Evolutionary conservation across 2,113 vertebrate genomes (phyloP).

Genomic region (Microtus richardsoni): DNA sequence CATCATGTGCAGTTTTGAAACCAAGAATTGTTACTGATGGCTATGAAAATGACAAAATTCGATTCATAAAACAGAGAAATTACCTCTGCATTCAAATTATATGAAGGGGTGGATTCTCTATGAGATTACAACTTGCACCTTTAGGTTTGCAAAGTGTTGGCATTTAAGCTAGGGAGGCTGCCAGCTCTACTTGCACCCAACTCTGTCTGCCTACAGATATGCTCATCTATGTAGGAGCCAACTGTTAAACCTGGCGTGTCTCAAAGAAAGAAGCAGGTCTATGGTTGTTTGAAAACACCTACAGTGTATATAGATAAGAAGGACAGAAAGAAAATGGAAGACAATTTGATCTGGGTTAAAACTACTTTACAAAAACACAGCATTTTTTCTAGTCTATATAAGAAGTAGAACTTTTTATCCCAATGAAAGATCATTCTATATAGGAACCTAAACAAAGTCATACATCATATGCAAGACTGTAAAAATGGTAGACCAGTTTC

Average conservation of each 20-base stretch:
- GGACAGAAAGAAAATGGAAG: neutral
- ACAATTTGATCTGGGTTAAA: neutral
- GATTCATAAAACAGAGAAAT: constrained; percentile 53
- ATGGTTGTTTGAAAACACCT: neutral
- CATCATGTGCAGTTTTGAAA: constrained; percentile 13
- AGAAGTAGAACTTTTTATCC: constrained; percentile 4
- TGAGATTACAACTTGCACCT: constrained; percentile 14
- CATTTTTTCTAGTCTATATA: neutral
- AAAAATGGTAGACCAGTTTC: neutral
- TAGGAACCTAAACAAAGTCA: neutral
- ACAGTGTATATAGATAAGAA: neutral
- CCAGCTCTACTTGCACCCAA: neutral
- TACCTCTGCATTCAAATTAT: constrained; percentile 31
- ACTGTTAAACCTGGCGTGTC: neutral
- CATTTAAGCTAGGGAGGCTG: constrained; percentile 26
- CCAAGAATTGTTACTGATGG: constrained; percentile 21
- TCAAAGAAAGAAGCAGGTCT: neutral
- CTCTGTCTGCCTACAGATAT: neutral
- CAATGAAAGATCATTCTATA: neutral
- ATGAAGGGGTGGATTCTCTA: constrained; percentile 38
- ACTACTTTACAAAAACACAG: neutral
- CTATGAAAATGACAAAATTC: constrained; percentile 14
- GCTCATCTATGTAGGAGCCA: constrained; percentile 43
- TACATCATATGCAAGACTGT: neutral
- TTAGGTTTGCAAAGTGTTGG: constrained; percentile 31